phyloP scores from a whole-genome alignment of 2,113 vertebrate species.

The Vulpes lagopus region DNA sequence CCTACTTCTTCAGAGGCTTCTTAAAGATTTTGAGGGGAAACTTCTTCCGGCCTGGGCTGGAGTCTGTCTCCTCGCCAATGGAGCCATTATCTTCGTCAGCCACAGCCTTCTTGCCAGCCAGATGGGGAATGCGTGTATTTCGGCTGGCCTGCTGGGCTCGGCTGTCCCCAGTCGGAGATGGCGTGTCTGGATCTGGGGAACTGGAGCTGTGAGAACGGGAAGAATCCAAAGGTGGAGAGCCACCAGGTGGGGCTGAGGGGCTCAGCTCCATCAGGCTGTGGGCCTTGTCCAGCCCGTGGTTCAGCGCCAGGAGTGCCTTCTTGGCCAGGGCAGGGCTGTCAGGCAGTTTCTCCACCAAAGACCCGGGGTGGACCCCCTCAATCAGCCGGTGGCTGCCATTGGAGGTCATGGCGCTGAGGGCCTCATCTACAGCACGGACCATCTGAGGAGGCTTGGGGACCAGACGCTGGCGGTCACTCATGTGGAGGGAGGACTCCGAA shows the following conservation, averaged over 20 bases:
- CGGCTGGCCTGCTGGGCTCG: slow-evolving; percentile 86
- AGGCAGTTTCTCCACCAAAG: slow-evolving; percentile 83
- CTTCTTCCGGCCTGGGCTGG: slow-evolving; percentile 95
- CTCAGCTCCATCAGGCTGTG: slow-evolving; percentile 93
- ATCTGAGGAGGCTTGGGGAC: slow-evolving; percentile 91
- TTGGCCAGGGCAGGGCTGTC: slow-evolving; percentile 94
- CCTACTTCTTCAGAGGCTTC: slow-evolving; percentile 95
- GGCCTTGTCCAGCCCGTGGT: slow-evolving; percentile 91
- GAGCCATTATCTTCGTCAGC: slow-evolving; percentile 96
- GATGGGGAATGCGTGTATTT: slow-evolving; percentile 94
- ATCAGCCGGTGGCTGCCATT: slow-evolving; percentile 90
- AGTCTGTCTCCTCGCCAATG: slow-evolving; percentile 96
- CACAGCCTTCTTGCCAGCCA: slow-evolving; percentile 94
- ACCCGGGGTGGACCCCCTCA: slow-evolving; percentile 83
- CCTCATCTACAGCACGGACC: slow-evolving; percentile 87
- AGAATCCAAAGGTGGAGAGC: slow-evolving; percentile 91
- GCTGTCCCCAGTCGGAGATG: slow-evolving; percentile 90
- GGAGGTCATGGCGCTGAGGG: slow-evolving; percentile 84
- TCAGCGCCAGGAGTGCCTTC: slow-evolving; percentile 86
- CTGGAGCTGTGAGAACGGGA: slow-evolving; percentile 95
- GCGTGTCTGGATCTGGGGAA: slow-evolving; percentile 96
- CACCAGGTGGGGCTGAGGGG: slow-evolving; percentile 77
- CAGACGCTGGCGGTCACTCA: slow-evolving; percentile 90
- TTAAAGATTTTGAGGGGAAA: slow-evolving; percentile 99
- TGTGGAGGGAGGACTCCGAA: slow-evolving; percentile 96